Evolutionary conservation across 2,888 invertebrate species (phyloP), one percentile per base, ranked within the genome.

Genomic region (Andricus quercusramuli): DNA sequence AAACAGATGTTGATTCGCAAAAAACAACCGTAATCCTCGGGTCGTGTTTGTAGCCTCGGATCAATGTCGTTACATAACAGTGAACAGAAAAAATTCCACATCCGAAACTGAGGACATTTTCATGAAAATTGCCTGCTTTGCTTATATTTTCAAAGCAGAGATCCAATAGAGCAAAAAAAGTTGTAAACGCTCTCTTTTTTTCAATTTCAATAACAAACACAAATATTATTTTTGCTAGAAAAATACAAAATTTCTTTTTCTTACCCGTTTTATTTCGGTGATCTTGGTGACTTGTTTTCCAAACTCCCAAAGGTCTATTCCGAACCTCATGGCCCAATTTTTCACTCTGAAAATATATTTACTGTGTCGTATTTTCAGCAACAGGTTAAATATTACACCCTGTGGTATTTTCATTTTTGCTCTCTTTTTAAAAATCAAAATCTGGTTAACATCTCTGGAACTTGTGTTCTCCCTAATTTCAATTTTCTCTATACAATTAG

Each of bases 291-390:
- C 96, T 93, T 97, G 96, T 90, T 96, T 95, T 83, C 97, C 97
- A 89, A 97, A 97, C 93, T 97, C 97, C 97, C 97, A 97, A 85
- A 97, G 94, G 93, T 97, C 97, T 85, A 97, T 97, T 88, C 97
- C 98, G 91, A 98, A 97, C 93, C 97, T 97, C 85, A 97, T 93
- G 86, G 98, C 98, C 97, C 97, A 97, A 93, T 97, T 97, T 93
- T 97, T 96, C 86, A 98, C 97, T 94, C 97, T 98, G 95, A 29
- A 89, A 91, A 64, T 62, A 64, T 47, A 62, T 77, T 64, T 77
- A 74, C 32, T 56, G 5, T 74, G 20, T 77, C n/a, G 37, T 77
- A 44, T 32, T 13, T 41, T 44, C 22, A 20, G 2, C 17, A 77
- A 77, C 37, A 77, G 6, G 32, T 44, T 44, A 17, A 44, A 25